A percentile compares a stretch with the other conserved stretches of the same genome.
phyloP scores from a whole-genome alignment of 2,113 vertebrate species.

The Etheostoma spectabile region DNA sequence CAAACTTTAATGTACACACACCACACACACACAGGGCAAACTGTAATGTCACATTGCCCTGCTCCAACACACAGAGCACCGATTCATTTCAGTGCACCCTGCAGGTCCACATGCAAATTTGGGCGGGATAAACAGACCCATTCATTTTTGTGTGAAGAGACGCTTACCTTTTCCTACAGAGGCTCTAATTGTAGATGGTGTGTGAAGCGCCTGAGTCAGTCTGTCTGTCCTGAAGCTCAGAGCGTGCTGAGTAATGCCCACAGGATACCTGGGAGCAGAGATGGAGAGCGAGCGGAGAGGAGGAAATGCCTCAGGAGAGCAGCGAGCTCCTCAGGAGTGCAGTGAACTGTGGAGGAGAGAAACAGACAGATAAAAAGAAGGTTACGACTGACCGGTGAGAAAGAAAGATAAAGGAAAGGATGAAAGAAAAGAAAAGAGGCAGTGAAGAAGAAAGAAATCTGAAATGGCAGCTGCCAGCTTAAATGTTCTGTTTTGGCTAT shows the following conservation, averaged over 20 bases:
- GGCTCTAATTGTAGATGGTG: conserved; percentile 28
- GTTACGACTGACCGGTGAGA: conserved; percentile 22
- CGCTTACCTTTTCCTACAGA: conserved; percentile 52
- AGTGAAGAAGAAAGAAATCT: background rate
- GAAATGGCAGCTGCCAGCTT: conserved; percentile 13
- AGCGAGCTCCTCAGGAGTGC: conserved; percentile 30
- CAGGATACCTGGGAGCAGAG: conserved; percentile 33
- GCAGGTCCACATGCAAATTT: conserved; percentile 15
- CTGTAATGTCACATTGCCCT: background rate
- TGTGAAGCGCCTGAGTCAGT: conserved; percentile 21
- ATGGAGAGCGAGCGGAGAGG: background rate
- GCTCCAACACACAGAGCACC: conserved; percentile 22
- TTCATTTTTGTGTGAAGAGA: conserved; percentile 34
- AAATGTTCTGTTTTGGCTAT: background rate
- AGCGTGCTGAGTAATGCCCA: conserved; percentile 19
- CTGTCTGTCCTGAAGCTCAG: background rate
- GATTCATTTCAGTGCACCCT: conserved; percentile 35
- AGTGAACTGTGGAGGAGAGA: conserved; percentile 42
- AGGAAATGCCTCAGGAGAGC: conserved; percentile 22
- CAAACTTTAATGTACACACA: background rate
- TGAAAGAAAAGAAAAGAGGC: background rate
- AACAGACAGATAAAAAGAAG: conserved; percentile 18
- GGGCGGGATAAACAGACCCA: conserved; percentile 39
- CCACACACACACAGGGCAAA: conserved; percentile 5
- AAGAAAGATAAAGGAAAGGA: background rate